Evolutionary conservation across 1,140 invertebrate genomes (phyloP), one percentile per base, ranked within the genome.

Genomic region (Aphis gossypii): DNA sequence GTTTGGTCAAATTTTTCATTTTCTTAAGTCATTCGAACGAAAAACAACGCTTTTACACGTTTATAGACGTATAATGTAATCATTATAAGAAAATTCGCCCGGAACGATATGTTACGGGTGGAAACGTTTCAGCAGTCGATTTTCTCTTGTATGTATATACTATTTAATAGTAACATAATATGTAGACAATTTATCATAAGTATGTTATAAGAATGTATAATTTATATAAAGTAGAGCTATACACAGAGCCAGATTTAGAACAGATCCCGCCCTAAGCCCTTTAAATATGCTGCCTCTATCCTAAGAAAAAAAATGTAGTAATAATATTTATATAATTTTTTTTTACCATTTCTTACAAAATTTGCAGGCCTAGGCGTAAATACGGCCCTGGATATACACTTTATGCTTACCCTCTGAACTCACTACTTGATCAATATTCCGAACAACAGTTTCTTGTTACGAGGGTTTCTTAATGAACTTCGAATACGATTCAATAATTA

Each of bases 11-110:
- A 89, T 54, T 54, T 54, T 89, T 48, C 35, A 89, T 54, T 54
- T 89, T 89, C 87, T 20, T 54, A 54, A 89, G 51, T 89, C 48
- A 35, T 89, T 89, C 20, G 21, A 54, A 54, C 48, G 48, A 54
- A 51, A 89, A 89, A 89, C 18, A 11, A 89, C 9, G 46, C 48
- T 5, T 48, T 35, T 88, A 20, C 30, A 51, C 35, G 48, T 54
- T 54, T 51, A 25, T 51, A 54, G 5, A 89, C 8, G n/a, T 7
- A 9, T 35, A 89, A 89, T 44, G 21, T 35, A 89, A 89, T 44
- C 3, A 44, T 89, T 54, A 38, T 21, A 4, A 25, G 51, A 54
- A 89, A 54, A 89, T 89, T 8, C 11, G 0, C 30, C 46, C 0
- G 86, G n/a, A 54, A 88, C 11, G 86, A 3, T 38, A 2, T 38